Conservation (phyloP, 2,888 invertebrate species). For the Osmoderma eremita region DNA sequence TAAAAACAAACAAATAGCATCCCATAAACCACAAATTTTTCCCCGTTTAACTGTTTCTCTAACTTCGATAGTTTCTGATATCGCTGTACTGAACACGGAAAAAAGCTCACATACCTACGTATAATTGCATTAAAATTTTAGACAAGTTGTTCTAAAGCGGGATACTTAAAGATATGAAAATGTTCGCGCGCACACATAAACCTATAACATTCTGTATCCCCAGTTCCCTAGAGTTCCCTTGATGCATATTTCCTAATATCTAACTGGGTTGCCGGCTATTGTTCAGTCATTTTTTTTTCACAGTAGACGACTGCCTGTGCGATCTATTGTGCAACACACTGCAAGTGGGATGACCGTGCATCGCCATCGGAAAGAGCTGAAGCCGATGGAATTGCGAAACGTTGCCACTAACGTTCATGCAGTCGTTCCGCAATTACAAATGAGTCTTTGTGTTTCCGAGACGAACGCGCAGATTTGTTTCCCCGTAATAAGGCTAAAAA, state of each 20-base stretch:
- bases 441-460: conserved; percentile 35
- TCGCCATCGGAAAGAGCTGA: conserved; percentile 12
- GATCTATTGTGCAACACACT: conserved; percentile 21
- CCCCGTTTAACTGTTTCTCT: too few relatives aligned
- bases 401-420: conserved; percentile 21
- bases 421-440: conserved; percentile 28
- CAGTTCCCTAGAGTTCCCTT: too few relatives aligned
- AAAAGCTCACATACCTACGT: too few relatives aligned
- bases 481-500: conserved; percentile 26
- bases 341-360: conserved; percentile 35
- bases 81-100: too few relatives aligned
- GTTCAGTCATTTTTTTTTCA: background rate
- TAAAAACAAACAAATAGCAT: too few relatives aligned
- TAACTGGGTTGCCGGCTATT: conserved; percentile 17
- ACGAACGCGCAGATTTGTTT: conserved; percentile 27
- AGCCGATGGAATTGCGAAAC: conserved; percentile 22
- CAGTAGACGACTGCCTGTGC: background rate
- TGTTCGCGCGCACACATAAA: too few relatives aligned
- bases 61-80: too few relatives aligned
- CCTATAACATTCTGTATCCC: too few relatives aligned
- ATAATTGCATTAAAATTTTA: too few relatives aligned
- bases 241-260: conserved; percentile 14
- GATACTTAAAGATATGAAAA: too few relatives aligned
- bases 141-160: too few relatives aligned
- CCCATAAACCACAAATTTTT: too few relatives aligned